Evolutionary conservation across 2,888 invertebrate genomes (phyloP).

Genomic region (Cryptosula pallasiana): DNA sequence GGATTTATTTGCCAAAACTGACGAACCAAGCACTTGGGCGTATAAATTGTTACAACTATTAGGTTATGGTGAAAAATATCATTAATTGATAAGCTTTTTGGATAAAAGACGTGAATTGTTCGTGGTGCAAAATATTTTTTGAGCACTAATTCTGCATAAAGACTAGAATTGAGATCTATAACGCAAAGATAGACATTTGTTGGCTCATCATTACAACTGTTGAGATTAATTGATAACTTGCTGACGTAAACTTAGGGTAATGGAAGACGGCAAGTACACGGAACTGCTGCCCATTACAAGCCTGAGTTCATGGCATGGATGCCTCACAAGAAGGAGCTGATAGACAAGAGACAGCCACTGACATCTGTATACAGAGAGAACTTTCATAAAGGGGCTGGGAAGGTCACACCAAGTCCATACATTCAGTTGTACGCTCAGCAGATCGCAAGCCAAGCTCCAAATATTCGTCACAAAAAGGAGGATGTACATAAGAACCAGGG

Average conservation of each 20-base stretch:
- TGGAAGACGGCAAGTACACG: conserved; percentile 38
- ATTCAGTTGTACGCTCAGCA: not conserved
- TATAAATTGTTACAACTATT: too few relatives aligned
- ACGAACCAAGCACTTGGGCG: too few relatives aligned
- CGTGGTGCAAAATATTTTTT: too few relatives aligned
- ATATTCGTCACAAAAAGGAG: not conserved
- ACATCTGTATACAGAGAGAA: conserved; percentile 40
- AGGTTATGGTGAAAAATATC: too few relatives aligned
- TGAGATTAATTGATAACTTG: too few relatives aligned
- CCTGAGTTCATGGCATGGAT: conserved; percentile 43
- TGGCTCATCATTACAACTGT: too few relatives aligned
- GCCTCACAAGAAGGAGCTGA: conserved; percentile 37
- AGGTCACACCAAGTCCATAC: conserved; percentile 27
- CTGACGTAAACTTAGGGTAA: conserved; percentile 45
- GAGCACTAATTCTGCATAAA: too few relatives aligned
- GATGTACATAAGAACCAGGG: conserved; percentile 4
- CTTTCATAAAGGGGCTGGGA: conserved; percentile 31
- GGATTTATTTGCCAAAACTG: too few relatives aligned
- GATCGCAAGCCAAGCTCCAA: conserved; percentile 3
- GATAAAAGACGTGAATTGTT: too few relatives aligned
- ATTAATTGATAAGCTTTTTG: too few relatives aligned
- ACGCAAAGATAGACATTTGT: too few relatives aligned
- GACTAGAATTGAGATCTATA: too few relatives aligned
- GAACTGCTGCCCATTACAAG: conserved; percentile 36
- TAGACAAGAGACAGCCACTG: conserved; percentile 34